Evolutionary conservation across 2,888 invertebrate species (phyloP).

Genomic region (Nomada lathburiana): DNA sequence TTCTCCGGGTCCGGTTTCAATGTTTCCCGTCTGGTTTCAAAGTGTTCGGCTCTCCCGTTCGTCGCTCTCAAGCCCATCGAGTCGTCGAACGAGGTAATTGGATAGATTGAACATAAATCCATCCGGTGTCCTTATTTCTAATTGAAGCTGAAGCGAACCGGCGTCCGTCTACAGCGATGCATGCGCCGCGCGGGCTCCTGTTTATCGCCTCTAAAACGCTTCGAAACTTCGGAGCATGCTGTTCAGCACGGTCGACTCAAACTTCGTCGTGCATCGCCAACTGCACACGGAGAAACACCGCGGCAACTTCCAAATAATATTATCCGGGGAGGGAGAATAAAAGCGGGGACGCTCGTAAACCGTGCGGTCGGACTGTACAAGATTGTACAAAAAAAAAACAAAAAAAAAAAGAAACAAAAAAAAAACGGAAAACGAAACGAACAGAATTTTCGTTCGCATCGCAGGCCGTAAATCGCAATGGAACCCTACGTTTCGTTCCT

Average conservation of each 20-base stretch:
- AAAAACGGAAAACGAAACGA: too few species aligned
- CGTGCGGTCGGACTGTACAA: neutral
- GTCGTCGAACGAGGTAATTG: neutral
- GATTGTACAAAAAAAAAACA: neutral
- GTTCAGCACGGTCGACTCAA: constrained; percentile 2
- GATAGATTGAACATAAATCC: constrained; percentile 6
- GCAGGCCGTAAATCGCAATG: neutral
- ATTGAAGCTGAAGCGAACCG: neutral
- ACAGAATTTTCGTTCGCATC: neutral
- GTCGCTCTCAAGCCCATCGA: too few species aligned
- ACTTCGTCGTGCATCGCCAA: constrained; percentile 6
- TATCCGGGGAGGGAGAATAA: neutral
- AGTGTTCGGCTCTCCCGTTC: neutral
- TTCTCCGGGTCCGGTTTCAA: constrained; percentile 5
- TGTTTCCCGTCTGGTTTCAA: neutral
- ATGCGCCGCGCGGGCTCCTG: neutral
- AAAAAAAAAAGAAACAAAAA: too few species aligned
- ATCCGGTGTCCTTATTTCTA: neutral
- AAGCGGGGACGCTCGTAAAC: neutral
- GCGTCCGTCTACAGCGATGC: neutral
- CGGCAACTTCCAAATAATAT: constrained; percentile 25
- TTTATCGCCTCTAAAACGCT: constrained; percentile 20
- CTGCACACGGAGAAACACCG: neutral
- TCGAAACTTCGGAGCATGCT: constrained; percentile 8
- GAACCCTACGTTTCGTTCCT: neutral